These are phyloP conservation scores for Panzeria rudis DNA, from an alignment of 2,888 invertebrate species.

Conservation along the genomic window DNA sequence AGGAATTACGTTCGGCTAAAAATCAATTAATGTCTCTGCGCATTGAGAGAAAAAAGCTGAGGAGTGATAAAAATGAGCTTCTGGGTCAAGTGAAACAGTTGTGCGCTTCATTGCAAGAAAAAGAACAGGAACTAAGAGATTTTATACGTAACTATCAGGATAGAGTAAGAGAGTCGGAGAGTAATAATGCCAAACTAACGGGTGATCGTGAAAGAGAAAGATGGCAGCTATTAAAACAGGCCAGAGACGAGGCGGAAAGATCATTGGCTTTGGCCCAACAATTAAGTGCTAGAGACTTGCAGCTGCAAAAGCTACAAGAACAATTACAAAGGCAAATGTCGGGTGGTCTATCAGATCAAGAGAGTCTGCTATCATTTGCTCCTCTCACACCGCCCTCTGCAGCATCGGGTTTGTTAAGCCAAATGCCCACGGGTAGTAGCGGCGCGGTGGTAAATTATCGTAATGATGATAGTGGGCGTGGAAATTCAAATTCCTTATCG, in stretches of 20 bases:
- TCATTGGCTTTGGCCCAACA: conserved; percentile 94
- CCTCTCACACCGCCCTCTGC: conserved; percentile 86
- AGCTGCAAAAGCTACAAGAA: conserved; percentile 92
- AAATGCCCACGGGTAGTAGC: conserved; percentile 75
- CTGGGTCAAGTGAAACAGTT: conserved; percentile 97
- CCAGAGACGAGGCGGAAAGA: conserved; percentile 94
- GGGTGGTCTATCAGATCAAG: conserved; percentile 93
- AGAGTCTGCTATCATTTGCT: conserved; percentile 90
- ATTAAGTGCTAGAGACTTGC: conserved; percentile 93
- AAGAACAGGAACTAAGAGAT: conserved; percentile 96
- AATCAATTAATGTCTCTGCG: conserved; percentile 88
- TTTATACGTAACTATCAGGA: conserved; percentile 97
- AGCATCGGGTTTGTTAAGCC: conserved; percentile 84
- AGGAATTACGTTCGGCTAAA: conserved; percentile 83
- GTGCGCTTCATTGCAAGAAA: conserved; percentile 96
- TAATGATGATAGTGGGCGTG: conserved; percentile 87
- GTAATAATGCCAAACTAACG: conserved; percentile 85
- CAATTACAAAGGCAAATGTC: conserved; percentile 92
- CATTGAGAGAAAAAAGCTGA: conserved; percentile 94
- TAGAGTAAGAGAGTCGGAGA: conserved; percentile 92
- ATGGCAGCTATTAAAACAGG: conserved; percentile 93
- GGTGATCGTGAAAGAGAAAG: conserved; percentile 93
- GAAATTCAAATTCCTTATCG: conserved; percentile 89
- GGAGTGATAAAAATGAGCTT: conserved; percentile 96
- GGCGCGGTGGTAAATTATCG: conserved; percentile 84